These are phyloP conservation scores for Pocillopora verrucosa DNA, from an alignment of 64 coral and sea anemone species.

Conservation along the genomic window DNA sequence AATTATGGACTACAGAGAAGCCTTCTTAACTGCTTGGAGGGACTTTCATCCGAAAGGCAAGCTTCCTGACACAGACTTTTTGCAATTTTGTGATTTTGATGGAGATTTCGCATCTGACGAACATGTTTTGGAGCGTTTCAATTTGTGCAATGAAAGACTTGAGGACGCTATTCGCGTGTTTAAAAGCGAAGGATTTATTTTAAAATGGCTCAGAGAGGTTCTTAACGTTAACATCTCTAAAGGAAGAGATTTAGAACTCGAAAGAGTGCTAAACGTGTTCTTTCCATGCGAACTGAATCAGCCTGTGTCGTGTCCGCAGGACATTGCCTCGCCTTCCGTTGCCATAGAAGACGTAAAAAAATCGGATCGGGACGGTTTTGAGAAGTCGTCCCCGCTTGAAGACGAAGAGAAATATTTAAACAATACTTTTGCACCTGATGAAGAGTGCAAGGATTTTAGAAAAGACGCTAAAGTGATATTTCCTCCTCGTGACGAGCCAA, in stretches of 20 bases:
- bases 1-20: conserved; percentile 24
- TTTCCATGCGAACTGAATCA: conserved; percentile 11
- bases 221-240: conserved; percentile 20
- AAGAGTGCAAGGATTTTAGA: conserved; percentile 5
- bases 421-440: conserved; percentile 4
- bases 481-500: background rate
- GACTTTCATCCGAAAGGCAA: background rate
- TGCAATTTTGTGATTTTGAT: conserved; percentile 41
- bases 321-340: background rate
- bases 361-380: background rate
- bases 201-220: conserved; percentile 56
- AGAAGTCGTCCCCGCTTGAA: background rate
- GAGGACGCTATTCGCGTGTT: conserved; percentile 27
- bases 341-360: background rate
- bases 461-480: background rate
- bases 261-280: conserved; percentile 24
- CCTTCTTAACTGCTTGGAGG: conserved; percentile 29
- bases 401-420: conserved; percentile 1
- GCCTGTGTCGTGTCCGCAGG: background rate
- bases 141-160: conserved; percentile 42
- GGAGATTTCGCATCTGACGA: conserved; percentile 12
- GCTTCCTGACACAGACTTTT: conserved; percentile 20
- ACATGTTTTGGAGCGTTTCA: conserved; percentile 27
- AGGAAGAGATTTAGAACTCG: conserved; percentile 27
- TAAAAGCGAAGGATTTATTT: conserved; percentile 56